Base-by-base conservation (phyloP, 30 jellyfish, hydroid and myxozoan genomes). In the Aurelia aurita region DNA sequence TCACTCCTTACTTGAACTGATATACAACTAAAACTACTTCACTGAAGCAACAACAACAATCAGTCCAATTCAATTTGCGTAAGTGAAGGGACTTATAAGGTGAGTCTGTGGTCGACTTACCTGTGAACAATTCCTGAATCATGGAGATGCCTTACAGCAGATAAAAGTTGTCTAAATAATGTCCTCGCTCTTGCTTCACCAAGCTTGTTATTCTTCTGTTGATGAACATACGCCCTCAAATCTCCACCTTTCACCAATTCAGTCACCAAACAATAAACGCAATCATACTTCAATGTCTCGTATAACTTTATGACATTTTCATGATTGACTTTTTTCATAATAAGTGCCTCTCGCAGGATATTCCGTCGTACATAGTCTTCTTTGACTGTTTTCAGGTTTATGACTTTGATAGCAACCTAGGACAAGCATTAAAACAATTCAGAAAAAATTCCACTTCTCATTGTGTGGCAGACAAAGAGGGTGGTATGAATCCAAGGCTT, bases 191-290 rank as follows among this genome's bases (percentile, higher is more conserved):
- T 74, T 29, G 26, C 60, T 54, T 90, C 96, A 47, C 79, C 69
- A 14, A 90, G 77, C 27, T 55, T 58, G 54, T 71, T 77, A 26
- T 44, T 82, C 78, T 69, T 90, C 44, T 90, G 97, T 22, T 64
- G 89, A 28, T 84, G 85, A 29, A 90, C 87, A 51, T 69, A 84
- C 5, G 89, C 55, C 51, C 87, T 68, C 64, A 90, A 65, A 72
- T 90, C 94, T 20, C 97, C 97, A 2, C 97, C 97, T 28, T 43
- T 66, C 29, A 75, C 89, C 45, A 72, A 63, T 72, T 90, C 97
- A 32, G 95, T 90, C 11, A 84, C 97, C 72, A 90, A 74, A 53
- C 97, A 90, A 62, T 83, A 90, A 2, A 87, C 20, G 20, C 46
- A 9, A 29, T 65, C 88, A 44, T 82, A 63, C 39, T 46, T 80